Conservation (phyloP, 2,113 vertebrate species). For the Chamaetylas fuelleborni region DNA sequence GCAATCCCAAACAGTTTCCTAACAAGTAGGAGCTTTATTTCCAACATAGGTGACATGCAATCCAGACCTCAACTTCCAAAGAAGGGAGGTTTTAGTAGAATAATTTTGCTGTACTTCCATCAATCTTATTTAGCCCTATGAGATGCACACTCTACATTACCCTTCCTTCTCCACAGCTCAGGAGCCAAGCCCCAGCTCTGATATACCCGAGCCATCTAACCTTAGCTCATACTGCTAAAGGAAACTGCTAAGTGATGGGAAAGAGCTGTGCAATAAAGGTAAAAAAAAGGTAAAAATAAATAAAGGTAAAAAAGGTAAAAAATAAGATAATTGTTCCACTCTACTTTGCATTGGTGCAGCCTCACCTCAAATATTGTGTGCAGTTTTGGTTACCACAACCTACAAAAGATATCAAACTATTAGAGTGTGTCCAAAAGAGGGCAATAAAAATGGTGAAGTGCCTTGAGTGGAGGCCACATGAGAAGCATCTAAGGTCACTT, state of each 20-base stretch:
- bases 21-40: background rate
- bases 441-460: background rate
- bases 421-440: background rate
- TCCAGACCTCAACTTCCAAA: background rate
- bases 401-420: background rate
- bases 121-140: background rate
- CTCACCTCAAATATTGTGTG: background rate
- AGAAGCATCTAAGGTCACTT: background rate
- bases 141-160: background rate
- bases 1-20: background rate
- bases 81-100: background rate
- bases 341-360: background rate
- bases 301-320: background rate
- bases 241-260: background rate
- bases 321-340: background rate
- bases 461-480: accelerated
- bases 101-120: background rate
- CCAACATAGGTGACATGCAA: background rate
- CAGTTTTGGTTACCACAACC: background rate
- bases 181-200: background rate
- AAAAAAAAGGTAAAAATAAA: background rate
- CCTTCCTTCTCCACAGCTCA: background rate
- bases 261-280: background rate
- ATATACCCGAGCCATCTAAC: background rate
- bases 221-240: background rate